Percentiles rank a stretch among this genome's conserved stretches.
phyloP scores from a whole-genome alignment of 1,140 invertebrate genomes.

The Tetramorium parvispinum region DNA sequence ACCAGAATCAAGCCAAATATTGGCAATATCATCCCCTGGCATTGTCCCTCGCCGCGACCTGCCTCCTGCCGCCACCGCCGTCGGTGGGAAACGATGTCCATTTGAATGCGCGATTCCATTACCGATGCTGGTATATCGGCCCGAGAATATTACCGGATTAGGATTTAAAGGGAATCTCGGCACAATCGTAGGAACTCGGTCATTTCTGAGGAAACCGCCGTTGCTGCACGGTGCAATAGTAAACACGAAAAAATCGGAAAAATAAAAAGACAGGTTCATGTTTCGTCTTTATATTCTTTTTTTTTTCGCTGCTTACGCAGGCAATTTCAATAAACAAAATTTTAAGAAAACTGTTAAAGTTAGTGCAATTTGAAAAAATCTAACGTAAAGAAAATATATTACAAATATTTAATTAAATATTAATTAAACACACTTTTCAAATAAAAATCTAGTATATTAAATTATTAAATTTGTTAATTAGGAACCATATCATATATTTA shows the following conservation, averaged over 20 bases:
- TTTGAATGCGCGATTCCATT: conserved; percentile 76
- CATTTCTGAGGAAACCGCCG: conserved; percentile 23
- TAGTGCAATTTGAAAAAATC: neutral
- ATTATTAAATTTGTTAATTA: neutral
- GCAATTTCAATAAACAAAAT: neutral
- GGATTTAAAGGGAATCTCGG: conserved; percentile 62
- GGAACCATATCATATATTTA: neutral
- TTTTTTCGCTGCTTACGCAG: no score
- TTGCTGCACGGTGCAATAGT: neutral
- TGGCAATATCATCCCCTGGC: conserved; percentile 84
- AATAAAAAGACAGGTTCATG: neutral
- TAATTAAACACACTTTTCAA: neutral
- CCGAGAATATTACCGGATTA: conserved; percentile 71
- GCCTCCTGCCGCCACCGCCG: conserved; percentile 67
- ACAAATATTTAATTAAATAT: neutral
- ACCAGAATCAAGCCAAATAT: conserved; percentile 86
- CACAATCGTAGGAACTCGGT: conserved; percentile 43
- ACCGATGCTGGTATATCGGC: conserved; percentile 68
- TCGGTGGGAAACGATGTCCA: conserved; percentile 73
- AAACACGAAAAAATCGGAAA: conserved; percentile 15
- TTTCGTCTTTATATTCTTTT: neutral
- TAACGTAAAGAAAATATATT: neutral
- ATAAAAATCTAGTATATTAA: neutral
- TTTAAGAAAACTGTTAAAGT: neutral
- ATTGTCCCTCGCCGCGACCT: conserved; percentile 77